These are phyloP conservation scores for Catalaphyllia jardinei DNA, from an alignment of 64 coral and sea anemone species.

Conservation along the genomic window DNA sequence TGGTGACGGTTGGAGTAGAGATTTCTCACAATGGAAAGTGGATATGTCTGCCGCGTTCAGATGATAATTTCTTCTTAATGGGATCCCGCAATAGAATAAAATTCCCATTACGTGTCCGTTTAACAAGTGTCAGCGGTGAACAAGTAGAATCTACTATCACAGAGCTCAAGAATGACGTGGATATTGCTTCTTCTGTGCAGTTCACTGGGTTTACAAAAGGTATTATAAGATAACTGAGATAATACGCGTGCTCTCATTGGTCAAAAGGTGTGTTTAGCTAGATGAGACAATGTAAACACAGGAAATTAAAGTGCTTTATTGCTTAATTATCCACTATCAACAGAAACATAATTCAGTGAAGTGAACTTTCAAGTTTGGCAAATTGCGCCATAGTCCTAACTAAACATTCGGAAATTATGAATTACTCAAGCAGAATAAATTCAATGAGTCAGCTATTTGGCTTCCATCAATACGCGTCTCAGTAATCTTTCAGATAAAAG, in stretches of 20 bases:
- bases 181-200: slow-evolving; percentile 24
- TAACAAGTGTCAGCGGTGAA: slow-evolving; percentile 48
- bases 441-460: too few species aligned
- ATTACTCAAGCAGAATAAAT: too few species aligned
- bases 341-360: too few species aligned
- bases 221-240: not conserved
- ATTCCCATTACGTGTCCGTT: slow-evolving; percentile 24
- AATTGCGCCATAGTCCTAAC: too few species aligned
- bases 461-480: too few species aligned
- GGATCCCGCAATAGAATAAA: slow-evolving; percentile 13
- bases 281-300: too few species aligned
- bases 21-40: slow-evolving; percentile 11
- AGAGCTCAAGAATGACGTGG: slow-evolving; percentile 1
- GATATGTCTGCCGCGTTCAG: slow-evolving; percentile 13
- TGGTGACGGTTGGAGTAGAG: slow-evolving; percentile 32
- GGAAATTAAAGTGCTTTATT: not conserved
- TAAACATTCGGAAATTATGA: too few species aligned
- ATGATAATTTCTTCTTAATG: slow-evolving; percentile 32
- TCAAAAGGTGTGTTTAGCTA: too few species aligned
- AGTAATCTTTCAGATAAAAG: too few species aligned
- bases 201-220: slow-evolving; percentile 32
- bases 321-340: too few species aligned
- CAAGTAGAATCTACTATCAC: slow-evolving; percentile 26
- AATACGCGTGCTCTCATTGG: too few species aligned
- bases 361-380: too few species aligned